Percentiles rank a stretch among this genome's conserved stretches.
Conservation (phyloP, 2,888 invertebrate species). For the Tridacna crocea region DNA sequence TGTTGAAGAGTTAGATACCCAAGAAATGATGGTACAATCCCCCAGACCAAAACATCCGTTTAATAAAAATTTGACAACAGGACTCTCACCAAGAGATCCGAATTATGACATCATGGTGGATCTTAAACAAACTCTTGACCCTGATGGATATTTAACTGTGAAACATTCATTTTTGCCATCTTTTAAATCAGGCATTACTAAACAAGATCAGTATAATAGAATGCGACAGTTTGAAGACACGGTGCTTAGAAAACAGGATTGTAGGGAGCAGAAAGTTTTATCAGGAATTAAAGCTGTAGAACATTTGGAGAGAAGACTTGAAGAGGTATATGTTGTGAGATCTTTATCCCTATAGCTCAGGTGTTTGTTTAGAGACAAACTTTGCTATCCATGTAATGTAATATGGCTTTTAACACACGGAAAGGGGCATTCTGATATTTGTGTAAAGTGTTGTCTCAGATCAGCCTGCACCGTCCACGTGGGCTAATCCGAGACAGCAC, state of each 20-base stretch:
- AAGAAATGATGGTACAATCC: constrained; percentile 72
- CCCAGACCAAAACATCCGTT: constrained; percentile 38
- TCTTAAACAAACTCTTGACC: constrained; percentile 60
- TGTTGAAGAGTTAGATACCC: constrained; percentile 76
- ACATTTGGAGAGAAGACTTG: constrained; percentile 76
- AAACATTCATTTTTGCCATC: constrained; percentile 75
- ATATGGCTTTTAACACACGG: too few relatives aligned
- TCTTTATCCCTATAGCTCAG: background rate
- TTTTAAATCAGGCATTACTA: constrained; percentile 78
- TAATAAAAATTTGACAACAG: constrained; percentile 35
- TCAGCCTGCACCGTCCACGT: too few relatives aligned
- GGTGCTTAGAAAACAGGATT: constrained; percentile 76
- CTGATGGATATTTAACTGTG: constrained; percentile 62
- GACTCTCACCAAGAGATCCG: constrained; percentile 40
- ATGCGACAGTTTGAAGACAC: constrained; percentile 77
- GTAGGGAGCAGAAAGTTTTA: constrained; percentile 76
- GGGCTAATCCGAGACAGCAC: too few relatives aligned
- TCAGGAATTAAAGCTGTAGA: constrained; percentile 78
- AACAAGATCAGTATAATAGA: constrained; percentile 78
- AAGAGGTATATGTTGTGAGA: constrained; percentile 66
- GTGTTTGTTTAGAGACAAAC: too few relatives aligned
- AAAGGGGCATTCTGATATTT: too few relatives aligned
- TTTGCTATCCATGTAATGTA: too few relatives aligned
- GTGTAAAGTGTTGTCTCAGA: too few relatives aligned
- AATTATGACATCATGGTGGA: constrained; percentile 63